Percentiles rank a stretch among this genome's conserved stretches.
phyloP scores from a whole-genome alignment of 2,888 invertebrate genomes.

The Mactromeris polynyma region DNA sequence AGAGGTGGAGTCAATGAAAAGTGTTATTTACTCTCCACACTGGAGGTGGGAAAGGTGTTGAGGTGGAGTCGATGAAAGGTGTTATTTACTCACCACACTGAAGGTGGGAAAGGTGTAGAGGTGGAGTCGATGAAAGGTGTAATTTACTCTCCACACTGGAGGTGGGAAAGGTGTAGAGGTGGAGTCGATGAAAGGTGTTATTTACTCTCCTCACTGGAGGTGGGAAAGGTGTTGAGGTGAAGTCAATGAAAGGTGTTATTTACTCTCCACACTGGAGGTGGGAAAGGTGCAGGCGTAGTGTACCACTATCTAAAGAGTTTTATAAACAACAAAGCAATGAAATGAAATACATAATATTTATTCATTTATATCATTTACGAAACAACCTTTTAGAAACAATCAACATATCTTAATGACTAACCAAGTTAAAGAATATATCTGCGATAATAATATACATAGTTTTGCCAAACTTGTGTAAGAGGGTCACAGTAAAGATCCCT shows the following conservation, averaged over 20 bases:
- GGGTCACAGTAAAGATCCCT: too few species aligned
- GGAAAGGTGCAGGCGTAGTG: not conserved
- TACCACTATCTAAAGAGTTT: not conserved
- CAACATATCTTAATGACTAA: constrained; percentile 42
- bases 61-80: too few species aligned
- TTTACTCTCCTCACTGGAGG: too few species aligned
- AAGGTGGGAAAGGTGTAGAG: too few species aligned
- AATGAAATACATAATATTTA: constrained; percentile 46
- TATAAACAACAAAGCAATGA: not conserved
- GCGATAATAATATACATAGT: not conserved
- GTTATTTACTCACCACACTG: not conserved
- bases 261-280: too few species aligned
- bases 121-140: too few species aligned
- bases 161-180: not conserved
- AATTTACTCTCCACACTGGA: not conserved
- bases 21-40: too few species aligned
- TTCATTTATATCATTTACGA: constrained; percentile 47
- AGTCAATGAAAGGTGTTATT: too few species aligned
- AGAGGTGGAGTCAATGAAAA: too few species aligned
- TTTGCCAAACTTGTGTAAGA: not conserved
- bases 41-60: too few species aligned
- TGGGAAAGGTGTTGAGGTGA: too few species aligned
- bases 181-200: too few species aligned
- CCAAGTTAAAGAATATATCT: constrained; percentile 16
- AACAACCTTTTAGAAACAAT: constrained; percentile 51